A percentile compares a stretch with the other conserved stretches of the same genome.
These are phyloP conservation scores for Labeo calbasu DNA, from an alignment of 2,797 vertebrate genomes.

Conservation along the genomic window DNA sequence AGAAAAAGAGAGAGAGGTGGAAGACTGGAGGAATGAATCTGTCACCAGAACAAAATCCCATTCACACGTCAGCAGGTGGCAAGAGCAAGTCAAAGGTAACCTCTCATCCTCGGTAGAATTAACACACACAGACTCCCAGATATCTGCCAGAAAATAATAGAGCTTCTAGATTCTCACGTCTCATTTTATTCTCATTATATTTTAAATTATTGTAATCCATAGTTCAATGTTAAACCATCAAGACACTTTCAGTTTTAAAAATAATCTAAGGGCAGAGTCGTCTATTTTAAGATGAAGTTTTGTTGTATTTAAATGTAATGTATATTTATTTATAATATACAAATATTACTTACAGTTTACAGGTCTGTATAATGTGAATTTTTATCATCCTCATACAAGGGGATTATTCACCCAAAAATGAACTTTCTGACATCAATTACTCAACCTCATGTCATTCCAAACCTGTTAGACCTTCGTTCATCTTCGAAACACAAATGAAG, in stretches of 20 bases:
- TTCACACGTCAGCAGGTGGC: constrained; percentile 61
- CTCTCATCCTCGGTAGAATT: constrained; percentile 47
- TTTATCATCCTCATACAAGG: no score
- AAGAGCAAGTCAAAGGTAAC: constrained; percentile 46
- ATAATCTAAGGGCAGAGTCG: not conserved
- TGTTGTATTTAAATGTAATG: not conserved
- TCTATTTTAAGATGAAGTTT: not conserved
- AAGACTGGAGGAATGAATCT: constrained; percentile 50
- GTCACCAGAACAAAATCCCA: constrained; percentile 59
- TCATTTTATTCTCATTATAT: constrained; percentile 9
- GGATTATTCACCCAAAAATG: no score
- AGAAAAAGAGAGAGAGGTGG: constrained; percentile 20
- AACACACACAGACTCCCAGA: constrained; percentile 59
- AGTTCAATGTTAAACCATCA: not conserved
- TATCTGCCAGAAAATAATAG: constrained; percentile 20
- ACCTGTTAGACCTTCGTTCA: no score
- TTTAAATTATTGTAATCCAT: not conserved
- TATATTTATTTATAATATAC: not conserved
- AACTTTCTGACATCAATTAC: no score
- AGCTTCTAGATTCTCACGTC: not conserved
- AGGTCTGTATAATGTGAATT: not conserved
- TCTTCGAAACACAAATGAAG: no score
- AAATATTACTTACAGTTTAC: not conserved
- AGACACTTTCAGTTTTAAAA: not conserved
- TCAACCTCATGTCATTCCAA: no score